phyloP scores from a whole-genome alignment of 1,140 invertebrate genomes.

The Drosophila sturtevanti region DNA sequence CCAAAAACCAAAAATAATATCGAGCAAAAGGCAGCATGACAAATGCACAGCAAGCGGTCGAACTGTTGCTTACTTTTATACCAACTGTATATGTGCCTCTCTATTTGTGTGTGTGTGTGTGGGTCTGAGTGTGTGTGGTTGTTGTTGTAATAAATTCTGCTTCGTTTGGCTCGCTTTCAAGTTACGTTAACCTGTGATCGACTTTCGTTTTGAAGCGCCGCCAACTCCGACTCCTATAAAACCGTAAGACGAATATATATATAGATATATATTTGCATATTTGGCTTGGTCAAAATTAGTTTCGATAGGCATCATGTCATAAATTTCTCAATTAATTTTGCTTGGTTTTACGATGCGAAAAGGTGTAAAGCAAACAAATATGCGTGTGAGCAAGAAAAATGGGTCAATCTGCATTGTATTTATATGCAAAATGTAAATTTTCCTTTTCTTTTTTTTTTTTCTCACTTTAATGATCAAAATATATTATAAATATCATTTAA shows the following conservation, averaged over 20 bases:
- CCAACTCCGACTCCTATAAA: too few relatives aligned
- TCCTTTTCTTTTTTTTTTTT: too few relatives aligned
- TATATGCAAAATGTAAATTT: too few relatives aligned
- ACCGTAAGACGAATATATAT: not conserved
- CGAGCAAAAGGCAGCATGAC: conserved; percentile 31
- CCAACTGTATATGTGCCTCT: too few relatives aligned
- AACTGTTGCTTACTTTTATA: conserved; percentile 1
- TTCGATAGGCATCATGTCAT: conserved; percentile 61
- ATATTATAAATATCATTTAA: too few relatives aligned
- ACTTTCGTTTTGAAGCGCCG: conserved; percentile 75
- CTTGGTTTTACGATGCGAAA: conserved; percentile 27
- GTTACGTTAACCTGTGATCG: conserved; percentile 24
- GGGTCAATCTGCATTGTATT: too few relatives aligned
- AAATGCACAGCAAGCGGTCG: conserved; percentile 73
- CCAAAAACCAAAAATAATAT: too few relatives aligned
- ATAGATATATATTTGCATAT: conserved; percentile 79
- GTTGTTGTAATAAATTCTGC: conserved; percentile 54
- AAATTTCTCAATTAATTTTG: conserved; percentile 71
- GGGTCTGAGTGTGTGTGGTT: conserved; percentile 11
- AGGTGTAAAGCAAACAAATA: conserved; percentile 56
- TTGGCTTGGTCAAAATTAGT: conserved; percentile 64
- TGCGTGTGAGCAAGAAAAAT: conserved; percentile 45
- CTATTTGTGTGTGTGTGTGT: not conserved
- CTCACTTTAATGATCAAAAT: too few relatives aligned
- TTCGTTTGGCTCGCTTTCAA: conserved; percentile 45